phyloP scores from a whole-genome alignment of 2,113 vertebrate genomes.

The Limnothrissa miodon region DNA sequence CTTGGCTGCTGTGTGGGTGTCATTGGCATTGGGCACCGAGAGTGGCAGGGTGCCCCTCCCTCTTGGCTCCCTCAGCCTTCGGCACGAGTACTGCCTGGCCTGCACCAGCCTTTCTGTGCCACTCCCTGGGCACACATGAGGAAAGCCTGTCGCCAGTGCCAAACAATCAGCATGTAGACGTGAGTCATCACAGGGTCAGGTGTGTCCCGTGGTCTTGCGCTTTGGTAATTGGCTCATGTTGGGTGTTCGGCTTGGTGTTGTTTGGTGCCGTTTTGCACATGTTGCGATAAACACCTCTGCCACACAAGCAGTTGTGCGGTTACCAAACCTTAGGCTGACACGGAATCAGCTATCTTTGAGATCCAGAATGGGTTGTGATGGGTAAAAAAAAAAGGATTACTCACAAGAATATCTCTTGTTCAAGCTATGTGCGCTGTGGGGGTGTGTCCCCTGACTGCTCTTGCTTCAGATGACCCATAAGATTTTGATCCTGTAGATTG shows the following conservation, averaged over 20 bases:
- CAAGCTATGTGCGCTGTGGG: no score
- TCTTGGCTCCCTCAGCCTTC: not conserved
- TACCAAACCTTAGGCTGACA: not conserved
- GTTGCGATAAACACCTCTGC: not conserved
- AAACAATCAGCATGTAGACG: not conserved
- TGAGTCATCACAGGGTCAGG: not conserved
- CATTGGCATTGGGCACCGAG: not conserved
- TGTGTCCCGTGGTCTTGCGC: not conserved
- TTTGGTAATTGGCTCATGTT: not conserved
- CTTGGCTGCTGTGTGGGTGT: not conserved
- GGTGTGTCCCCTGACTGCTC: no score
- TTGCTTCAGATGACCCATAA: no score
- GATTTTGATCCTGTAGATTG: no score
- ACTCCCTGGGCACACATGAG: not conserved
- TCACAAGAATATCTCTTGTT: no score
- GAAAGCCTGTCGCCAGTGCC: not conserved
- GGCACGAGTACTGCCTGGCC: not conserved
- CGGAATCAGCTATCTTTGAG: not conserved
- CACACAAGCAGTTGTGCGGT: not conserved
- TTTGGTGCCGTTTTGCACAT: not conserved
- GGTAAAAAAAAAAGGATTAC: no score
- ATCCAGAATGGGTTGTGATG: no score
- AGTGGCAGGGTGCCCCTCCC: no score
- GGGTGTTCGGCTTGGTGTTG: not conserved
- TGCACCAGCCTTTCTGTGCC: not conserved